Evolutionary conservation across 2,797 vertebrate species (phyloP).

Genomic region (Gadopsis bispinosus): DNA sequence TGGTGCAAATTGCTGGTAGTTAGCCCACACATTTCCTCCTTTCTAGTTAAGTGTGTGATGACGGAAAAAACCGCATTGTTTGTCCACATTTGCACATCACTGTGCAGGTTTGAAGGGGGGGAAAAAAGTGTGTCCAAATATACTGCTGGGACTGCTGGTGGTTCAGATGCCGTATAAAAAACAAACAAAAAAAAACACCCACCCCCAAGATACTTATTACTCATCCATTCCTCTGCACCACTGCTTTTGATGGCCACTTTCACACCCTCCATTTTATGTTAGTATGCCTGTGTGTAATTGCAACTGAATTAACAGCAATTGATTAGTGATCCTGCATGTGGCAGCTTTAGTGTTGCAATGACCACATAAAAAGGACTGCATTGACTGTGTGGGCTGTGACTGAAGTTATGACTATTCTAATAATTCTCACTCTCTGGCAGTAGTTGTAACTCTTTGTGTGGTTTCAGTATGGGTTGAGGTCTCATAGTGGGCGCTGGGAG

Average conservation of each 20-base stretch:
- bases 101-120: background rate
- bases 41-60: constrained; percentile 19
- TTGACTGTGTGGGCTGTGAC: constrained; percentile 27
- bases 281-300: constrained; percentile 5
- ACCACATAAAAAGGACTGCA: background rate
- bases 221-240: constrained; percentile 23
- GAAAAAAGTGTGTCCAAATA: background rate
- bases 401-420: constrained; percentile 46
- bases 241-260: constrained; percentile 29
- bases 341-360: constrained; percentile 16
- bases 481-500: constrained; percentile 28
- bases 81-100: constrained; percentile 19
- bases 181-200: background rate
- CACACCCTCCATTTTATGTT: constrained; percentile 14
- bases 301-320: constrained; percentile 22
- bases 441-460: constrained; percentile 17
- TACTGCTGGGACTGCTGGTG: background rate
- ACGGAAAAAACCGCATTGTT: constrained; percentile 23
- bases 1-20: background rate
- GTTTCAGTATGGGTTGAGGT: constrained; percentile 57
- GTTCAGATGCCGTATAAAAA: background rate
- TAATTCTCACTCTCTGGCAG: constrained; percentile 29
- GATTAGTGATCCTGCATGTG: constrained; percentile 10
- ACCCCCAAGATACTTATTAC: constrained; percentile 1
- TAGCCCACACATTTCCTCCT: constrained; percentile 36